A percentile compares a stretch with the other conserved stretches of the same genome.
Evolutionary conservation across 2,888 invertebrate genomes (phyloP).

Genomic region (Andrena praecox): DNA sequence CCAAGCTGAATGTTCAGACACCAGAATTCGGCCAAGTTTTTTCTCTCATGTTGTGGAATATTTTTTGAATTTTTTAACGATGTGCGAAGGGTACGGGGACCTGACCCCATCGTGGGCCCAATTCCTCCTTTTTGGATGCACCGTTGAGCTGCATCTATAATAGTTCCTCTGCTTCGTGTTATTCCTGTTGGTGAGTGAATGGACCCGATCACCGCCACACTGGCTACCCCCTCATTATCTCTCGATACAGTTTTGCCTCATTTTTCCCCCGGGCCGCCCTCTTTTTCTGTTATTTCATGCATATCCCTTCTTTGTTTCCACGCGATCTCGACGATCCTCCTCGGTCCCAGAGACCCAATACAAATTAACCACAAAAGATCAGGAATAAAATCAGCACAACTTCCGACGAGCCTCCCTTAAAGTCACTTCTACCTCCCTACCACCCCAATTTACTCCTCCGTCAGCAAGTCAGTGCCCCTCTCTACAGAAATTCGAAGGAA

Average conservation of each 20-base stretch:
- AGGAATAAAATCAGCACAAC: background rate
- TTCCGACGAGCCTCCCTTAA: too few relatives aligned
- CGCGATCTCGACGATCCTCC: slow-evolving; percentile 11
- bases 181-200: slow-evolving; percentile 66
- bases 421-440: background rate
- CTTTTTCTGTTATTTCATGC: slow-evolving; percentile 68
- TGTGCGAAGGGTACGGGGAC: background rate
- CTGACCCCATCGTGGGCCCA: background rate
- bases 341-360: too few relatives aligned
- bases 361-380: too few relatives aligned
- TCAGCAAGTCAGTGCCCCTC: background rate
- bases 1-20: too few relatives aligned
- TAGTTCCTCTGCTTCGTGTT: slow-evolving; percentile 58
- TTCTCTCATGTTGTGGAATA: too few relatives aligned
- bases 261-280: slow-evolving; percentile 65
- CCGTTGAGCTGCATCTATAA: slow-evolving; percentile 55
- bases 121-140: background rate
- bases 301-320: slow-evolving; percentile 62
- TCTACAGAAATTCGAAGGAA: background rate
- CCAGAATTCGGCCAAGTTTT: too few relatives aligned
- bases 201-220: slow-evolving; percentile 70
- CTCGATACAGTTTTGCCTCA: slow-evolving; percentile 79
- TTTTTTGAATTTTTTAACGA: slow-evolving; percentile 1
- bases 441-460: background rate
- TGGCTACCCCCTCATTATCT: slow-evolving; percentile 79